Conservation (phyloP, 2,797 vertebrate species). For the Platalea minor region DNA sequence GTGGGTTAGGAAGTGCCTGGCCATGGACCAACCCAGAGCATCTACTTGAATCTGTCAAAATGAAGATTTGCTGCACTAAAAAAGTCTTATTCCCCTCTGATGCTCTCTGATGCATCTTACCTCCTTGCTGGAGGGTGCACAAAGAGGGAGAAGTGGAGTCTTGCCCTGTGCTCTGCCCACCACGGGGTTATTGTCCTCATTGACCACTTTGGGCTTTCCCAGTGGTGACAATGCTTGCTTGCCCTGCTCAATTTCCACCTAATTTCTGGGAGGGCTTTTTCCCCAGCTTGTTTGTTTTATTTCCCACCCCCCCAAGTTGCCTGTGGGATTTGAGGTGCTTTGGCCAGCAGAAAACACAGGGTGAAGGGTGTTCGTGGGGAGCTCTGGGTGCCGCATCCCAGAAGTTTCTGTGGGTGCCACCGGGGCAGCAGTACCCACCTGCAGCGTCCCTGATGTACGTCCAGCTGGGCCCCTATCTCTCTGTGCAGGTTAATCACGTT, state of each 20-base stretch:
- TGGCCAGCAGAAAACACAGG: background rate
- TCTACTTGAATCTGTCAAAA: background rate
- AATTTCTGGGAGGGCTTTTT: background rate
- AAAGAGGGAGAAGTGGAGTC: background rate
- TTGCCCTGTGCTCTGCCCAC: background rate
- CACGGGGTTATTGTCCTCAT: rapidly evolving
- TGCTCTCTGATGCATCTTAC: background rate
- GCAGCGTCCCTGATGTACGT: background rate
- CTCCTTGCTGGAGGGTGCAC: background rate
- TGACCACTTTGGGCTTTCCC: background rate
- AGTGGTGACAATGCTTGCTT: background rate
- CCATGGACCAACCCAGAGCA: background rate
- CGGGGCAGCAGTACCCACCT: background rate
- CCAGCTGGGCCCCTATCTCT: background rate
- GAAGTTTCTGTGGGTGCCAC: background rate
- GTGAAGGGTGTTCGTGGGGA: background rate
- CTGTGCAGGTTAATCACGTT: background rate
- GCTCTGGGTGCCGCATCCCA: background rate
- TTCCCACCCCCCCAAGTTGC: background rate
- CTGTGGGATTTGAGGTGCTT: background rate
- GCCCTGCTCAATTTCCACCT: background rate
- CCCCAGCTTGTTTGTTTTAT: background rate
- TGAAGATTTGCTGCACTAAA: background rate
- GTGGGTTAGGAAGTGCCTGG: background rate
- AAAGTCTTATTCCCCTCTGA: background rate